A percentile compares a stretch with the other conserved stretches of the same genome.
Conservation (phyloP, 2,888 invertebrate species). For the Agriotes lineatus region DNA sequence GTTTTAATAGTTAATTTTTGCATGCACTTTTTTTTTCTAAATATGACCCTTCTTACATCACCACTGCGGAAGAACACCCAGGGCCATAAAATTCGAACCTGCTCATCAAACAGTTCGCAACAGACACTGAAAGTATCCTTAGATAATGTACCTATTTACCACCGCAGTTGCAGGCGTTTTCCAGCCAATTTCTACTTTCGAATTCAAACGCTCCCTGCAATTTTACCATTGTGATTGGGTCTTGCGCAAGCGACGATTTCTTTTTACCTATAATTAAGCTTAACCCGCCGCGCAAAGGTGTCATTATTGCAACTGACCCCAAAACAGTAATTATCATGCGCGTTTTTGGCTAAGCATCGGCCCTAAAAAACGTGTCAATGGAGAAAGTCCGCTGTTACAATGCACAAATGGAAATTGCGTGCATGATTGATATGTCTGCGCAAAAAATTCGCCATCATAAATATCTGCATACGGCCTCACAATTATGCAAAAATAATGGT, state of each 20-base stretch:
- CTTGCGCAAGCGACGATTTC: conserved; percentile 13
- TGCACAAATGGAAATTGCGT: conserved; percentile 6
- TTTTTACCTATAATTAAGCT: conserved; percentile 8
- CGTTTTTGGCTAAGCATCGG: conserved; percentile 19
- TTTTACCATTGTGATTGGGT: neutral
- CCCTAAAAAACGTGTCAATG: conserved; percentile 19
- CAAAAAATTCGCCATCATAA: conserved; percentile 27
- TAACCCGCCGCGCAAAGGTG: conserved; percentile 13
- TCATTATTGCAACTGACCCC: conserved; percentile 14
- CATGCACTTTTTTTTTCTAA: too few species aligned
- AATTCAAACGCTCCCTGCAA: neutral
- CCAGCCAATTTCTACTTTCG: neutral
- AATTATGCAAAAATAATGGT: conserved; percentile 34
- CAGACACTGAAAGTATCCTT: neutral
- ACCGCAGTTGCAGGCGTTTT: neutral
- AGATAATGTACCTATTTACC: neutral
- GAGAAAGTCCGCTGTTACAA: conserved; percentile 25
- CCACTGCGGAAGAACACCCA: too few species aligned
- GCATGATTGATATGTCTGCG: conserved; percentile 23
- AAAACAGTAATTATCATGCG: conserved; percentile 13
- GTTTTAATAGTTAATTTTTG: too few species aligned
- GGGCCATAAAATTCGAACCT: too few species aligned
- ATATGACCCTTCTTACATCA: too few species aligned
- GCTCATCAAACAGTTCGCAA: neutral
- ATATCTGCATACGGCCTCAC: conserved; percentile 20